Evolutionary conservation across 2,797 vertebrate species (phyloP).

Genomic region (Danionella dracula): DNA sequence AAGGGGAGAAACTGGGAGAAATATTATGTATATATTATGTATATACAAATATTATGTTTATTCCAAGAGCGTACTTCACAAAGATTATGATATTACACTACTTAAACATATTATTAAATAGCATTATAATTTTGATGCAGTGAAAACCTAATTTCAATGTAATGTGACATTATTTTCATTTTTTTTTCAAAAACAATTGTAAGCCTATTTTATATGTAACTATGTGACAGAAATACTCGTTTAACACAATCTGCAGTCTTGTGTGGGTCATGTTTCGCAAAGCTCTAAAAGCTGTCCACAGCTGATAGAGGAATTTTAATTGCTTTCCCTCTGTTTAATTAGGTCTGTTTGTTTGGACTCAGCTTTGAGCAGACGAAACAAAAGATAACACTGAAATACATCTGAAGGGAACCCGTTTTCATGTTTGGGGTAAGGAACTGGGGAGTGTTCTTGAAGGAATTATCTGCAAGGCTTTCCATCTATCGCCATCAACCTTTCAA

Average conservation of each 20-base stretch:
- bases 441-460: background rate
- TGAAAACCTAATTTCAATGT: background rate
- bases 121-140: too few species aligned
- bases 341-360: conserved; percentile 57
- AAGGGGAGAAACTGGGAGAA: too few species aligned
- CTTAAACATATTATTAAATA: too few species aligned
- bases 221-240: background rate
- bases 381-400: conserved; percentile 39
- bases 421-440: background rate
- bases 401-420: conserved; percentile 16
- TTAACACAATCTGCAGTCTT: conserved; percentile 50
- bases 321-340: conserved; percentile 66
- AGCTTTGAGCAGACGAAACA: conserved; percentile 45
- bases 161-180: background rate
- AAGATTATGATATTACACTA: too few species aligned
- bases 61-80: too few species aligned
- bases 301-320: conserved; percentile 65
- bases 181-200: too few species aligned
- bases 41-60: too few species aligned
- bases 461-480: conserved; percentile 11
- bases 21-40: too few species aligned
- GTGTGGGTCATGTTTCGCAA: conserved; percentile 47
- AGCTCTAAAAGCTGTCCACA: conserved; percentile 50
- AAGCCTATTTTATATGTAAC: background rate
- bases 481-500: conserved; percentile 30